phyloP scores from a whole-genome alignment of 2,888 invertebrate genomes.

The Cyclophora albipunctata region DNA sequence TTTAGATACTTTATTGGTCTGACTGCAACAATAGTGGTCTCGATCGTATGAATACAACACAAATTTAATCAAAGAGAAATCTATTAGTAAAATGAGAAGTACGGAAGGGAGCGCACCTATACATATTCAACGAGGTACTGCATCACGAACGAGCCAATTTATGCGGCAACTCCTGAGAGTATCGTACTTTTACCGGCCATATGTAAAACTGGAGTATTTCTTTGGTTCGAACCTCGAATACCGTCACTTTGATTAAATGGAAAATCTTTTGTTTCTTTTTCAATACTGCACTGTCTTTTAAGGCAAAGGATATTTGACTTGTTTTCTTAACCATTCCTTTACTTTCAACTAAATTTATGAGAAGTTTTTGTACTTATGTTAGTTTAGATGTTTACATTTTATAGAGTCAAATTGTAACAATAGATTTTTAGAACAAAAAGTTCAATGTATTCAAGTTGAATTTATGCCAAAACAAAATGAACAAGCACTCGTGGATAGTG shows the following conservation, averaged over 20 bases:
- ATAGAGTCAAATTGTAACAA: no score
- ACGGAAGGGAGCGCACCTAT: conserved; percentile 74
- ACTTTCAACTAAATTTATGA: no score
- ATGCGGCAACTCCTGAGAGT: conserved; percentile 68
- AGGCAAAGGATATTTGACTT: background rate
- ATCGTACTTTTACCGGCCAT: conserved; percentile 66
- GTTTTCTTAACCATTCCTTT: background rate
- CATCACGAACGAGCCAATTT: conserved; percentile 74
- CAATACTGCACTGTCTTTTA: background rate
- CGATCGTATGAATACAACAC: conserved; percentile 70
- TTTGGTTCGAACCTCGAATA: conserved; percentile 58
- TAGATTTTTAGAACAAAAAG: no score
- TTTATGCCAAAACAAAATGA: no score
- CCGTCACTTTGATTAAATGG: conserved; percentile 51
- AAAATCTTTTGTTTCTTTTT: conserved; percentile 32
- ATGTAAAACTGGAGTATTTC: conserved; percentile 71
- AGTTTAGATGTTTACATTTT: no score
- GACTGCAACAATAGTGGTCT: conserved; percentile 62
- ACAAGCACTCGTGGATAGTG: conserved; percentile 1
- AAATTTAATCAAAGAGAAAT: conserved; percentile 76
- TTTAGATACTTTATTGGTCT: conserved; percentile 52
- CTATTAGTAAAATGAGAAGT: conserved; percentile 76
- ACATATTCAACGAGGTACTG: conserved; percentile 75
- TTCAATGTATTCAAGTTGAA: no score
- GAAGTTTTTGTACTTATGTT: no score